Conservation (phyloP, 2,113 vertebrate species). For the Actenoides hombroni region DNA sequence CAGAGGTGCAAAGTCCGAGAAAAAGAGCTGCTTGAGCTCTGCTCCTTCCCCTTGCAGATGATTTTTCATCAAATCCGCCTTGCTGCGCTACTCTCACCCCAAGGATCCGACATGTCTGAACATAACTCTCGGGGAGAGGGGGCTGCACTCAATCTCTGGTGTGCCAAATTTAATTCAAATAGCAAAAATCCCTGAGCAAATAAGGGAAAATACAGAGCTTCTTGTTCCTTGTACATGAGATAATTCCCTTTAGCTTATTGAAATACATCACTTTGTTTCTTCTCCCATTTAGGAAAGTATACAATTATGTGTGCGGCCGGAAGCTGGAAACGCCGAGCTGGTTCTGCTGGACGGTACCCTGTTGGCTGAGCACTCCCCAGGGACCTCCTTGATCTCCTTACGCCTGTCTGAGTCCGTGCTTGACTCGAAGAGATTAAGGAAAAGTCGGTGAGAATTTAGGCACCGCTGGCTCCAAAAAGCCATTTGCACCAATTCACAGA, state of each 20-base stretch:
- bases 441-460: conserved; percentile 61
- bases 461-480: conserved; percentile 26
- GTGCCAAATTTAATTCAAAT: background rate
- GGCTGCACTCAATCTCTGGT: background rate
- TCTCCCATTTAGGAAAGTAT: background rate
- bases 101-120: background rate
- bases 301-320: background rate
- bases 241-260: background rate
- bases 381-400: conserved; percentile 22
- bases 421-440: conserved; percentile 44
- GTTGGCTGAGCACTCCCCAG: background rate
- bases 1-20: background rate
- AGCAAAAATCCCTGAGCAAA: background rate
- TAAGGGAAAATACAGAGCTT: conserved; percentile 5
- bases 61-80: background rate
- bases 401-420: conserved; percentile 22
- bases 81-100: background rate
- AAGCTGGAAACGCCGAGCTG: background rate
- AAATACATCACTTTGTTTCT: background rate
- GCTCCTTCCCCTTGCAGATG: background rate
- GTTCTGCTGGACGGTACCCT: background rate
- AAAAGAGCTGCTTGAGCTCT: background rate
- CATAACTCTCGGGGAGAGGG: background rate
- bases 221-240: background rate
- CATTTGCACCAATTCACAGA: conserved; percentile 54